phyloP scores from a whole-genome alignment of 2,888 invertebrate genomes.

The Ochropleura leucogaster region DNA sequence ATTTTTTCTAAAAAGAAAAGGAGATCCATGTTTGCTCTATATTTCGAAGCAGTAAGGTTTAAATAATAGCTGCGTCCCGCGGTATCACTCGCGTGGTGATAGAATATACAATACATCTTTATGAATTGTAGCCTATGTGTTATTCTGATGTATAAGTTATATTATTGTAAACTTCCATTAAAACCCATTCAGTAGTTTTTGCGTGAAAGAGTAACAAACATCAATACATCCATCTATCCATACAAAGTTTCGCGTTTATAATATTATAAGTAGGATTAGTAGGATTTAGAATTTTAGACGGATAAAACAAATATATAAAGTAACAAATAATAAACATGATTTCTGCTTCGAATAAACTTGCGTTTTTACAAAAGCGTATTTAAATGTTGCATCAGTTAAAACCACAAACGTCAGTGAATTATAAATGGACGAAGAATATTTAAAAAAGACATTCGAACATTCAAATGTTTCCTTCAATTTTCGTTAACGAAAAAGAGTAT shows the following conservation, averaged over 20 bases:
- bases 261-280: too few relatives aligned
- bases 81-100: too few relatives aligned
- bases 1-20: conserved; percentile 1
- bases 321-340: neutral
- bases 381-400: conserved; percentile 15
- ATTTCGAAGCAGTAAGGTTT: neutral
- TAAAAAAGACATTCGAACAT: conserved; percentile 31
- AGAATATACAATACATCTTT: too few relatives aligned
- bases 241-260: too few relatives aligned
- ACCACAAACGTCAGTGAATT: neutral
- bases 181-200: too few relatives aligned
- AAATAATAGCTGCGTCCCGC: neutral
- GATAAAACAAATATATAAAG: neutral
- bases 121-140: too few relatives aligned
- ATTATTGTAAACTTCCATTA: too few relatives aligned
- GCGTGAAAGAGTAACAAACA: too few relatives aligned
- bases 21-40: neutral
- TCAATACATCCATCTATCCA: too few relatives aligned
- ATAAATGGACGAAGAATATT: conserved; percentile 10
- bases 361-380: neutral
- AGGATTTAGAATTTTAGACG: neutral
- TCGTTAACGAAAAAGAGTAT: conserved; percentile 63
- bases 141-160: too few relatives aligned
- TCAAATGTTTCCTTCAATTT: conserved; percentile 38
- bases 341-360: neutral